phyloP scores from a whole-genome alignment of 2,797 vertebrate genomes.

The Petrocephalus sullivani region DNA sequence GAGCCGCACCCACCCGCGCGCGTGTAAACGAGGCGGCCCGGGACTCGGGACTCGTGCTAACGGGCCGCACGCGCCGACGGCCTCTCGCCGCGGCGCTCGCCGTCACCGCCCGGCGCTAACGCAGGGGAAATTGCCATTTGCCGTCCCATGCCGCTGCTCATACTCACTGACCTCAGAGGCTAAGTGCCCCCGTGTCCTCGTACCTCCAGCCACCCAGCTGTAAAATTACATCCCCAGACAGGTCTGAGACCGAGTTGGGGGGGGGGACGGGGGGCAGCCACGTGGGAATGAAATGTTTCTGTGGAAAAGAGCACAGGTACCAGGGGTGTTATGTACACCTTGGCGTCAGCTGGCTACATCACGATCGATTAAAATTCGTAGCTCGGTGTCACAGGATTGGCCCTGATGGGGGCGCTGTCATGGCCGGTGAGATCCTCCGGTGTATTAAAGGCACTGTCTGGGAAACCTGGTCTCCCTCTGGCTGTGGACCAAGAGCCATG shows the following conservation, averaged over 20 bases:
- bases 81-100: background rate
- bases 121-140: slow-evolving; percentile 40
- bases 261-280: background rate
- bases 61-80: background rate
- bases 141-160: slow-evolving; percentile 19
- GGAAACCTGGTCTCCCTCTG: background rate
- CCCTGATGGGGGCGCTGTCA: background rate
- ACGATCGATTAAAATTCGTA: background rate
- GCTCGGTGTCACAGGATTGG: background rate
- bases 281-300: background rate
- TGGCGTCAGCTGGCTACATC: background rate
- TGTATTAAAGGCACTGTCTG: background rate
- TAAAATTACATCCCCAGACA: slow-evolving; percentile 44
- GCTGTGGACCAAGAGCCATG: background rate
- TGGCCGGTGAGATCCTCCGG: background rate
- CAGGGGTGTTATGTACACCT: background rate
- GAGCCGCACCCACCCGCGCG: background rate
- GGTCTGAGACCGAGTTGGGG: background rate
- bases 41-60: background rate
- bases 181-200: slow-evolving; percentile 31
- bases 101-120: background rate
- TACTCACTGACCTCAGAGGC: slow-evolving; percentile 41
- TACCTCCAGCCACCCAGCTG: slow-evolving; percentile 47
- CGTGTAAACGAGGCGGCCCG: background rate
- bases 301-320: background rate